phyloP scores from a whole-genome alignment of 2,113 vertebrate species.

The Columba livia region DNA sequence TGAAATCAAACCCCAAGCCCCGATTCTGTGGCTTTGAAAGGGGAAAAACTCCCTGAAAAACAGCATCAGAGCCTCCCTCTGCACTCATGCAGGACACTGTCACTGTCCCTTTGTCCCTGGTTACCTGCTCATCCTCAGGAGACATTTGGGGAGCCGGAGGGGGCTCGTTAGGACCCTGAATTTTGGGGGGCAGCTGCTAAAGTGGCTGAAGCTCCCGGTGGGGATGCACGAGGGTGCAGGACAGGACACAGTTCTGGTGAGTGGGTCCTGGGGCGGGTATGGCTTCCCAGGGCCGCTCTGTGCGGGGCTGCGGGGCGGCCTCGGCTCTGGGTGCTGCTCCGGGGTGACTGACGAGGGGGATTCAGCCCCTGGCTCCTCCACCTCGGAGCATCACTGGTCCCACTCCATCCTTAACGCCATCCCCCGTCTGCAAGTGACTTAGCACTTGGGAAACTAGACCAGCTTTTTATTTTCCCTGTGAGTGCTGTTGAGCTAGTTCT shows the following conservation, averaged over 20 bases:
- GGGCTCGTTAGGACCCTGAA: no score
- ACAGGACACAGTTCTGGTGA: no score
- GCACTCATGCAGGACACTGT: accelerated
- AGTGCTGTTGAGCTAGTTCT: no score
- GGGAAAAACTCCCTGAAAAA: not conserved
- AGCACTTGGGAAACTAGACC: not conserved
- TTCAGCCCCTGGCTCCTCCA: no score
- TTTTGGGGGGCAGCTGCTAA: not conserved
- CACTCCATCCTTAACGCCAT: not conserved
- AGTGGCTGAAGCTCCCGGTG: not conserved
- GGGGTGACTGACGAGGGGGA: accelerated
- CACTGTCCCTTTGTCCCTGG: accelerated
- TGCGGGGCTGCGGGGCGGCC: not conserved
- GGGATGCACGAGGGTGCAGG: no score
- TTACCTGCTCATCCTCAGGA: accelerated
- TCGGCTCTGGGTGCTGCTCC: not conserved
- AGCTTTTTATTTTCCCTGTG: not conserved
- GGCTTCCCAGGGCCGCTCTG: no score
- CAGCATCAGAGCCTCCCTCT: not conserved
- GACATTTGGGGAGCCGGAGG: accelerated
- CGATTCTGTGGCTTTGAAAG: not conserved
- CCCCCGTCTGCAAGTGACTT: accelerated
- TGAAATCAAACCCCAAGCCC: not conserved
- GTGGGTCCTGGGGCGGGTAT: no score
- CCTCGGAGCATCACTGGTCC: no score